phyloP scores from a whole-genome alignment of 2,797 vertebrate genomes.

The Rhinoraja longicauda region DNA sequence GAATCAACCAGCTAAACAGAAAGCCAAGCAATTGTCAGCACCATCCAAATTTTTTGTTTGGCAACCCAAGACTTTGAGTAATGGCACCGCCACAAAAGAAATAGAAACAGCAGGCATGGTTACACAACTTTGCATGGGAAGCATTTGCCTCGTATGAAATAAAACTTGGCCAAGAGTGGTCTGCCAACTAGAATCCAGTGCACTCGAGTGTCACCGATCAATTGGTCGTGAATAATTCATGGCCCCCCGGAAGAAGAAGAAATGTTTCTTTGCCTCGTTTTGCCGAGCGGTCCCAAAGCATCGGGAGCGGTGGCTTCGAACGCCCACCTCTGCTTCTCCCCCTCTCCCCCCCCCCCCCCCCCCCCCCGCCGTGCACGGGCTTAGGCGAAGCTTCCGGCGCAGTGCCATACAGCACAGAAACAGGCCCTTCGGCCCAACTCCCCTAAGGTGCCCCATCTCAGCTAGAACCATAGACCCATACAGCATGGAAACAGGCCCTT shows the following conservation, averaged over 20 bases:
- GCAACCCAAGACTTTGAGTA: slow-evolving; percentile 27
- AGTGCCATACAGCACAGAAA: no score
- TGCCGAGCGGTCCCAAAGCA: not conserved
- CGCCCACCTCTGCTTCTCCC: not conserved
- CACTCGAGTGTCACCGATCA: slow-evolving; percentile 29
- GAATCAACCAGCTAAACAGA: slow-evolving; percentile 9
- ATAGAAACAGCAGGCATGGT: slow-evolving; percentile 37
- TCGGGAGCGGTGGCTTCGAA: not conserved
- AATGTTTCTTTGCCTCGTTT: slow-evolving; percentile 10
- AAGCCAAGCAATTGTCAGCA: slow-evolving; percentile 18
- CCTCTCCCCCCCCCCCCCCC: no score
- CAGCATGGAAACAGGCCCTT: no score
- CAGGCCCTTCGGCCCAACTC: no score
- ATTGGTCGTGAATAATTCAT: slow-evolving; percentile 36
- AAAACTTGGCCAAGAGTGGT: slow-evolving; percentile 1
- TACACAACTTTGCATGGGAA: slow-evolving; percentile 36
- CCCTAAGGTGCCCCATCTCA: no score
- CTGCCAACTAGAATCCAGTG: slow-evolving; percentile 31
- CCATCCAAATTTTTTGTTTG: slow-evolving; percentile 27
- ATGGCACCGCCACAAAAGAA: slow-evolving; percentile 26
- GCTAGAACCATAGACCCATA: no score
- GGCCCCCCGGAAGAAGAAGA: not conserved
- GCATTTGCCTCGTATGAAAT: slow-evolving; percentile 32
- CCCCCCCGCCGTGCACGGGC: no score
- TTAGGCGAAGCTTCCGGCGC: no score